Percentiles rank a stretch among this genome's conserved stretches.
These are phyloP conservation scores for Drosophila biarmipes DNA, from an alignment of 1,140 invertebrate species.

Conservation along the genomic window DNA sequence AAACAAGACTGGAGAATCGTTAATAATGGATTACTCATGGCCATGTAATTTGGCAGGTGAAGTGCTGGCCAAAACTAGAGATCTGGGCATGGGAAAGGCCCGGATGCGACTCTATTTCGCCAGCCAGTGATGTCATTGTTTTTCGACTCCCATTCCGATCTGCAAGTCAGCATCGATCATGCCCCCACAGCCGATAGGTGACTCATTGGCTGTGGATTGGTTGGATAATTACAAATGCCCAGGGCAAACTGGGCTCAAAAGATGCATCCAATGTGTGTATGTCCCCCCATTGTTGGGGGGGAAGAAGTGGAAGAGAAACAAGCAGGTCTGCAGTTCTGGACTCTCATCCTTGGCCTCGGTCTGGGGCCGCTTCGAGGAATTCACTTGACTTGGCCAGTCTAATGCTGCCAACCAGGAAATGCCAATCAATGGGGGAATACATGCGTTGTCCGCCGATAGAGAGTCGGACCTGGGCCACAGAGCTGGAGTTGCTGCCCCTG, in stretches of 20 bases:
- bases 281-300: not conserved
- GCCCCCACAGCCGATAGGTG: conserved; percentile 7
- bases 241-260: conserved; percentile 19
- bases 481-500: conserved; percentile 27
- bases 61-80: conserved; percentile 60
- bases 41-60: conserved; percentile 69
- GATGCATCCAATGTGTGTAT: conserved; percentile 9
- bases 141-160: conserved; percentile 23
- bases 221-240: conserved; percentile 45
- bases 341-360: conserved; percentile 41
- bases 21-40: conserved; percentile 76
- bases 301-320: not conserved
- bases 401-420: conserved; percentile 83
- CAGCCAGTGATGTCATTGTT: conserved; percentile 64
- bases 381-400: conserved; percentile 78
- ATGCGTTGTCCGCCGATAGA: conserved; percentile 61
- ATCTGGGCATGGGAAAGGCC: conserved; percentile 52
- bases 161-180: conserved; percentile 71
- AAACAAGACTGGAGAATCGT: conserved; percentile 32
- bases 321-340: conserved; percentile 25
- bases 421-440: conserved; percentile 80
- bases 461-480: conserved; percentile 12
- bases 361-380: conserved; percentile 67
- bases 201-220: conserved; percentile 48
- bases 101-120: conserved; percentile 68